A percentile compares a stretch with the other conserved stretches of the same genome.
Conservation (phyloP, 2,113 vertebrate species). For the Sapayoa aenigma region DNA sequence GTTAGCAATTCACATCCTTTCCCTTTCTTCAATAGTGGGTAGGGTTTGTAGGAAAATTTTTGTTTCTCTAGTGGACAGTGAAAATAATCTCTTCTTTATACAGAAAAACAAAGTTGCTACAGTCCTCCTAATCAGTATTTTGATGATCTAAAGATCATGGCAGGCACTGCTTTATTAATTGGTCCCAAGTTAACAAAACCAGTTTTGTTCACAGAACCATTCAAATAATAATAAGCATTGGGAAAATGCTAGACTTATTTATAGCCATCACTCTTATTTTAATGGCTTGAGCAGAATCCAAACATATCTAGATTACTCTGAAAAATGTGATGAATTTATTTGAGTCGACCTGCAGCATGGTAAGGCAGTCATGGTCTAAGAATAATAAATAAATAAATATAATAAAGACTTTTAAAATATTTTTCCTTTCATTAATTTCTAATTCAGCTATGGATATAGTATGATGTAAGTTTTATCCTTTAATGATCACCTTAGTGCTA, state of each 20-base stretch:
- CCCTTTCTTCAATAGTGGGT: background rate
- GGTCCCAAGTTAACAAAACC: background rate
- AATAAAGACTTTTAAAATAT: background rate
- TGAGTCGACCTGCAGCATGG: background rate
- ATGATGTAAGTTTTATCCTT: background rate
- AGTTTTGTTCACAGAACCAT: background rate
- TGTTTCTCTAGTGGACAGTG: background rate
- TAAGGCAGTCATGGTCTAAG: background rate
- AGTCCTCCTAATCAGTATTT: background rate
- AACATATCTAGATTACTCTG: background rate
- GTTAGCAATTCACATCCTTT: background rate
- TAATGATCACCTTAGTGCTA: background rate
- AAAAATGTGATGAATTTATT: background rate
- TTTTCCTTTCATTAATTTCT: background rate
- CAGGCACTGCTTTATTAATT: slow-evolving; percentile 4
- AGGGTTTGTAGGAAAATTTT: background rate
- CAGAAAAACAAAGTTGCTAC: background rate
- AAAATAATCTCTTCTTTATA: background rate
- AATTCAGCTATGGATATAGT: background rate
- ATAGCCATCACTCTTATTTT: background rate
- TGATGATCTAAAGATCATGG: background rate
- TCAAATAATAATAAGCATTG: background rate
- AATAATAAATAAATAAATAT: background rate
- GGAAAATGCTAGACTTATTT: background rate
- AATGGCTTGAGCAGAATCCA: background rate